Evolutionary conservation across 2,797 vertebrate genomes (phyloP).

Genomic region (Myotis myotis): DNA sequence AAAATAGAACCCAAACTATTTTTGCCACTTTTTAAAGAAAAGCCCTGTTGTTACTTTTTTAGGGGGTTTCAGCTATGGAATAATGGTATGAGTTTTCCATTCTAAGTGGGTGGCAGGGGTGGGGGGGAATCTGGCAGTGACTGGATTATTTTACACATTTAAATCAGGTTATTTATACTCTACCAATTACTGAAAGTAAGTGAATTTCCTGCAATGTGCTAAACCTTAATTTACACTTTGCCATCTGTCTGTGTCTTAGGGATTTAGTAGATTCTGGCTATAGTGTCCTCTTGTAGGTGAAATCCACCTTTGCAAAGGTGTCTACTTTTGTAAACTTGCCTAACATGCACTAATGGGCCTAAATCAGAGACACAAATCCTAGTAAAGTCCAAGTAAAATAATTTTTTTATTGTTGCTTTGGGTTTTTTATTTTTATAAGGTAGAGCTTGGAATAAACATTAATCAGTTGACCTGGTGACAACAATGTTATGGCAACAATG

Average conservation of each 20-base stretch:
- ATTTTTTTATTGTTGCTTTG: neutral
- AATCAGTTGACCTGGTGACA: neutral
- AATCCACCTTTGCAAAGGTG: neutral
- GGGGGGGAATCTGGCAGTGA: constrained; percentile 22
- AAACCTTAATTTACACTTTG: constrained; percentile 63
- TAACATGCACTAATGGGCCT: neutral
- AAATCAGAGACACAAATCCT: neutral
- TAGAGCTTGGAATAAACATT: constrained; percentile 12
- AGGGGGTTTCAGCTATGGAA: constrained; percentile 13
- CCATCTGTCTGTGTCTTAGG: constrained; percentile 3
- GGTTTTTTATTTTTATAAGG: neutral
- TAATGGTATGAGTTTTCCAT: constrained; percentile 49
- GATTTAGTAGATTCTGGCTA: constrained; percentile 23
- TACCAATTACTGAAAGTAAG: constrained; percentile 54
- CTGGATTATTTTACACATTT: constrained; percentile 62
- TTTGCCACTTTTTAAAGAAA: constrained; percentile 47
- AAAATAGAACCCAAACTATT: constrained; percentile 39
- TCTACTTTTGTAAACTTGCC: neutral
- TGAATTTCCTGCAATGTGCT: constrained; percentile 49
- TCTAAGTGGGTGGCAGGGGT: neutral
- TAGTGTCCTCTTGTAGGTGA: neutral
- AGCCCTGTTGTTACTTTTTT: constrained; percentile 38
- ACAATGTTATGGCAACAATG: neutral
- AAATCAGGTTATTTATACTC: constrained; percentile 61
- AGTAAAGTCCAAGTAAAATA: neutral